Evolutionary conservation across 2,797 vertebrate genomes (phyloP), one percentile per base, ranked within the genome.

Genomic region (Epinephelus malabaricus): DNA sequence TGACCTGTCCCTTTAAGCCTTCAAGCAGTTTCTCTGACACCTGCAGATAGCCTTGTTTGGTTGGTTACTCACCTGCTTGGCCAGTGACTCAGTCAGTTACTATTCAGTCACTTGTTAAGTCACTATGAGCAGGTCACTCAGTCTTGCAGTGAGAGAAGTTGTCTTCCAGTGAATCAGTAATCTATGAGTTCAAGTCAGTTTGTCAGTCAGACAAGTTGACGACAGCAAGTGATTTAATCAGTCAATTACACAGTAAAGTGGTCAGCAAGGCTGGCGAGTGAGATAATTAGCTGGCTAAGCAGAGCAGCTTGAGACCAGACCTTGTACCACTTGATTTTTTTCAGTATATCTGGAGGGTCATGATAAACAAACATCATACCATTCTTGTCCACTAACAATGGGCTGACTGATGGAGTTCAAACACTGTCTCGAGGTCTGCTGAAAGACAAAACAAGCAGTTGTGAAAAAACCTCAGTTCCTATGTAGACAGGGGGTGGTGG

Each of bases 361-460:
- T 68, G 47, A 86, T 56, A 89, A 86, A 84, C 68, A 82, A 78
- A 84, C 70, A 81, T 69, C 62, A 27, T 30, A 6, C 77, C 75
- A 83, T 88, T 94, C 65, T 86, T 78, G 62, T 88, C 56, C 67
- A 21, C 56, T 60, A 89, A 90, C 92, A 92, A 88, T 89, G 65
- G 68, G 27, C 69, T 17, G 71, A 80, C 72, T 80, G 84, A 87
- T 81, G 45, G 38, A 60, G 61, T 3, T 50, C 85, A 86, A 90
- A 91, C 86, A 85, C 7, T 3, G 65, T 83, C 86, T 88, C 60
- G 15, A 89, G 86, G 84, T 85, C 82, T 64, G 12, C 60, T 68
- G 19, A 51, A 19, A 93, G 92, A 89, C 88, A 85, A 92, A 94
- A 94, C 93, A 92, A 89, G 78, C 87, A 85, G 82, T 68, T 60